A percentile compares a stretch with the other conserved stretches of the same genome.
phyloP scores from a whole-genome alignment of 2,113 vertebrate species.

The Aix galericulata region DNA sequence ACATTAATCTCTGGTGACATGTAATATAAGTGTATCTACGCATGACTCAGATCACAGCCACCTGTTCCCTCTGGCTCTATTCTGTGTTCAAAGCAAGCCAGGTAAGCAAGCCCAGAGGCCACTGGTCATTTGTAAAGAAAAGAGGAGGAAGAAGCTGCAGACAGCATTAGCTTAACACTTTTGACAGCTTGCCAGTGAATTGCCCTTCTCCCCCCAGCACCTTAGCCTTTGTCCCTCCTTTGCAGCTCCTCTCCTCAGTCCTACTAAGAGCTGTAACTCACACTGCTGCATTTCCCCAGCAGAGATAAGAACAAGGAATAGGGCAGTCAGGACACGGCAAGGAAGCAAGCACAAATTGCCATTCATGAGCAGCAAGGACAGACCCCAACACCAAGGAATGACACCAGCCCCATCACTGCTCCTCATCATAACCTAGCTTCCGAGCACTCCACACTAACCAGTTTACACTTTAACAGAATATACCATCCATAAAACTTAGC shows the following conservation, averaged over 20 bases:
- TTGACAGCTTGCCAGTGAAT: neutral
- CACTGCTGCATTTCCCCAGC: neutral
- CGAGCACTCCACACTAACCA: neutral
- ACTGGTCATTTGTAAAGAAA: neutral
- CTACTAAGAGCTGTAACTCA: neutral
- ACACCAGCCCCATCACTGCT: neutral
- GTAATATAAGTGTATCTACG: neutral
- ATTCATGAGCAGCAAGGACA: fast-evolving
- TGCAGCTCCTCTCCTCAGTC: neutral
- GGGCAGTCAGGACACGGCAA: neutral
- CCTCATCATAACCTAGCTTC: fast-evolving
- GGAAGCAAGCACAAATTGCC: neutral
- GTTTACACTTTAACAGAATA: neutral
- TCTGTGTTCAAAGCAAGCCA: neutral
- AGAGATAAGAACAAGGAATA: neutral
- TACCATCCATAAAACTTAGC: neutral
- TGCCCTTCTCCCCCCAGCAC: neutral
- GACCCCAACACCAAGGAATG: neutral
- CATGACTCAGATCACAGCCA: neutral
- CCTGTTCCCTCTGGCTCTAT: neutral
- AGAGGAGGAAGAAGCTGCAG: neutral
- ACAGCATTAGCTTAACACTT: neutral
- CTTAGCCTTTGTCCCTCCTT: neutral
- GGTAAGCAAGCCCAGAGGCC: neutral
- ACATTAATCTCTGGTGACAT: neutral